phyloP scores from a whole-genome alignment of 1,140 invertebrate species.

The Bombus sibiricus region DNA sequence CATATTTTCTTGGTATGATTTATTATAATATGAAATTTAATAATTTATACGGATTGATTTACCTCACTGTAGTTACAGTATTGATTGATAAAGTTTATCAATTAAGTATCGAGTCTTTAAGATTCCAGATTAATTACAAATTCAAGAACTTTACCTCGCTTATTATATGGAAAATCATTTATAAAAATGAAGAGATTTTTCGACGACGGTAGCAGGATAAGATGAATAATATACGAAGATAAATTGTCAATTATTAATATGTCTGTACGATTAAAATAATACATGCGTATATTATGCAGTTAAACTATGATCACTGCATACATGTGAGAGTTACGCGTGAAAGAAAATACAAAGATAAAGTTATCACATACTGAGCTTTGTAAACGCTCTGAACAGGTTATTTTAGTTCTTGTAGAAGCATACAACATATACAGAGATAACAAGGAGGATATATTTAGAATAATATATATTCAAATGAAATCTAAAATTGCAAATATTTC shows the following conservation, averaged over 20 bases:
- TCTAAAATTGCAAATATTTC: neutral
- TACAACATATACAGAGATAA: neutral
- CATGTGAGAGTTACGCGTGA: neutral
- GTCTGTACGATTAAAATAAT: neutral
- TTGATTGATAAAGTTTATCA: neutral
- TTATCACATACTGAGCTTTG: neutral
- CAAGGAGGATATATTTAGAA: neutral
- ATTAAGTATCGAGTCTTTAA: neutral
- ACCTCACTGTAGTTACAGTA: neutral
- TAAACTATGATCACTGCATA: neutral
- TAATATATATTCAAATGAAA: neutral
- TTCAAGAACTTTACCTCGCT: neutral
- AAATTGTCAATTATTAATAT: neutral
- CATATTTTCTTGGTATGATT: neutral
- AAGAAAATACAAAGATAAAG: constrained; percentile 8
- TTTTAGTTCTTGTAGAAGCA: neutral
- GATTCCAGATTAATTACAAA: no score
- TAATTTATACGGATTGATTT: no score
- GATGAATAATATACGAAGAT: no score
- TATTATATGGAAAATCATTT: neutral
- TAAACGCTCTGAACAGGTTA: neutral
- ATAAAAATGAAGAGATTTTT: neutral
- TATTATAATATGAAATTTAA: neutral
- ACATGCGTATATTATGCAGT: neutral
- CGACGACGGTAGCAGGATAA: neutral